Evolutionary conservation across 30 jellyfish, hydroid and myxozoan genomes (phyloP).

Genomic region (Chrysaora quinquecirrha): DNA sequence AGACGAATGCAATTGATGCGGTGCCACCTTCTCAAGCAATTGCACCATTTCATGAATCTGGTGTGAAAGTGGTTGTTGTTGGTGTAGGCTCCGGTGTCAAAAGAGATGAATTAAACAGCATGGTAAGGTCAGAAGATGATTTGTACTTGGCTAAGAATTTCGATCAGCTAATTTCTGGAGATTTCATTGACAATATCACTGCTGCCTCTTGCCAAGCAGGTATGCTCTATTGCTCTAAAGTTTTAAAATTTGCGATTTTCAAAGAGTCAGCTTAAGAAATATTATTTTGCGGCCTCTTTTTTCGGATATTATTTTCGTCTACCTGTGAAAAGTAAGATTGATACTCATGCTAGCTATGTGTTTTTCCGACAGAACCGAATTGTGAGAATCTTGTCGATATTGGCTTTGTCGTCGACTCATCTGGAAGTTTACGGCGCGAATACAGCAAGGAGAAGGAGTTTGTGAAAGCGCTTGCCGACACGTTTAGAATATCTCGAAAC

Average conservation of each 20-base stretch:
- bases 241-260: background rate
- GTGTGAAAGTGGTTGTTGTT: conserved; percentile 45
- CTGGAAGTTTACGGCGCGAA: conserved; percentile 74
- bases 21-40: conserved; percentile 43
- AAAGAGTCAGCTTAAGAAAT: too few relatives aligned
- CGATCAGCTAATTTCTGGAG: conserved; percentile 38
- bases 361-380: background rate
- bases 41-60: conserved; percentile 53
- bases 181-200: conserved; percentile 13
- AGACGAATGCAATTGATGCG: conserved; percentile 38
- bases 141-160: conserved; percentile 41
- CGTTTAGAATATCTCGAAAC: conserved; percentile 47
- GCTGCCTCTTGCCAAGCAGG: conserved; percentile 63
- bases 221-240: conserved; percentile 1
- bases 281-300: too few relatives aligned
- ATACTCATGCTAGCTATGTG: too few relatives aligned
- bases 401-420: conserved; percentile 88
- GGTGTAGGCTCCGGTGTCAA: conserved; percentile 57
- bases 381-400: conserved; percentile 33
- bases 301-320: too few relatives aligned
- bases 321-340: too few relatives aligned
- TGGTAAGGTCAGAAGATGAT: conserved; percentile 42
- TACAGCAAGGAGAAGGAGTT: conserved; percentile 86
- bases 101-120: conserved; percentile 18
- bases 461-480: conserved; percentile 70